Conservation (phyloP, 2,113 vertebrate genomes). For the Thunnus maccoyii region DNA sequence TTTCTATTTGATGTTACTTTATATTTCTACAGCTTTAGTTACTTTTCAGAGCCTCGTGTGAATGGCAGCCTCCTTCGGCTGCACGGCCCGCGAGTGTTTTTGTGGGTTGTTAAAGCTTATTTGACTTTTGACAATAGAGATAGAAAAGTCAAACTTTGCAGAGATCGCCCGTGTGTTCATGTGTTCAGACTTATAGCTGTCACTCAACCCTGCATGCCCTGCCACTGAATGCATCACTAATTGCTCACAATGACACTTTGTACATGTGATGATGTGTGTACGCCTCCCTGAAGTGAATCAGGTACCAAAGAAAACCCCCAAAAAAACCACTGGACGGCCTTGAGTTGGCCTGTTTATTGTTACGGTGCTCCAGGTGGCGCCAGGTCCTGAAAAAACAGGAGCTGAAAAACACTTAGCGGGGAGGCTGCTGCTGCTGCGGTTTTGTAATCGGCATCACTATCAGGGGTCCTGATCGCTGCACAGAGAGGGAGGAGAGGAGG, state of each 20-base stretch:
- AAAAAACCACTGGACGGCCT: background rate
- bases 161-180: background rate
- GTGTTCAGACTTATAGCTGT: slow-evolving; percentile 56
- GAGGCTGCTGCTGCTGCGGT: slow-evolving; percentile 45
- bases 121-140: background rate
- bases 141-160: slow-evolving; percentile 4
- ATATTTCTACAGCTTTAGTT: too few relatives aligned
- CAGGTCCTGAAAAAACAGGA: slow-evolving; percentile 75
- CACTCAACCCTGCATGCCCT: slow-evolving; percentile 54
- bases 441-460: slow-evolving; percentile 74
- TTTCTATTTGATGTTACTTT: too few relatives aligned
- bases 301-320: background rate
- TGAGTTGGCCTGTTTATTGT: slow-evolving; percentile 80
- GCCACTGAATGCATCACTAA: slow-evolving; percentile 69
- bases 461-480: slow-evolving; percentile 70
- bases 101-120: too few relatives aligned
- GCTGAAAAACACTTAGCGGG: slow-evolving; percentile 71
- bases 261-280: slow-evolving; percentile 54
- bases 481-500: slow-evolving; percentile 43
- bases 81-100: too few relatives aligned
- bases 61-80: too few relatives aligned
- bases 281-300: slow-evolving; percentile 24
- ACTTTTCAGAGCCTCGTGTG: too few relatives aligned
- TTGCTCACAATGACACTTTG: slow-evolving; percentile 73
- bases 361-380: slow-evolving; percentile 79